Percentiles rank a stretch among this genome's conserved stretches.
Evolutionary conservation across 2,888 invertebrate species (phyloP).

Genomic region (Sarcophaga rosellei): DNA sequence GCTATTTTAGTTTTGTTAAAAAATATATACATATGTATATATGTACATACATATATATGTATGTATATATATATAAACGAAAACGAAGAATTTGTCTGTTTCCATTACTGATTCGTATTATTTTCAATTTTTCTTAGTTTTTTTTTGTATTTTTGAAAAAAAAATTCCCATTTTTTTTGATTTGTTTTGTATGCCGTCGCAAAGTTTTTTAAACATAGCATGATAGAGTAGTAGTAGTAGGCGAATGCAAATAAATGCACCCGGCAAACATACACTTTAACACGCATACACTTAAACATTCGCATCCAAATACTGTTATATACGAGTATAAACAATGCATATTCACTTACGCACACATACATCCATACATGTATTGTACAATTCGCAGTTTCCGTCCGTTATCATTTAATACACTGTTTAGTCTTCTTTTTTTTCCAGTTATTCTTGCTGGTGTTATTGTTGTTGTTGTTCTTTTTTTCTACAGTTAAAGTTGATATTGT

Average conservation of each 20-base stretch:
- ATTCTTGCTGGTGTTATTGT: conserved; percentile 22
- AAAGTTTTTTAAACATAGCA: not conserved
- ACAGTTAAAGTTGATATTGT: conserved; percentile 6
- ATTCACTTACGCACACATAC: not conserved
- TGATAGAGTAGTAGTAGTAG: not conserved
- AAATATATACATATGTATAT: not conserved
- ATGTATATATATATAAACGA: not conserved
- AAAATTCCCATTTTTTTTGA: not conserved
- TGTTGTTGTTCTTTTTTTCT: conserved; percentile 5
- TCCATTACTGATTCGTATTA: conserved; percentile 45
- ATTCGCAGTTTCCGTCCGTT: conserved; percentile 71
- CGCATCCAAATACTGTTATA: not conserved
- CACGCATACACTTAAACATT: conserved; percentile 40
- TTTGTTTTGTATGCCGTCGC: conserved; percentile 21
- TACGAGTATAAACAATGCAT: conserved; percentile 5
- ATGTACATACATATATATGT: not conserved
- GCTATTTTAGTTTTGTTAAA: conserved; percentile 39
- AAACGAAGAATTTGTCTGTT: conserved; percentile 40
- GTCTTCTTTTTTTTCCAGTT: not conserved
- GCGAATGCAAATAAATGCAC: conserved; percentile 1
- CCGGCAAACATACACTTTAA: not conserved
- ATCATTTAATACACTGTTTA: conserved; percentile 74
- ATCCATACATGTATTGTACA: not conserved
- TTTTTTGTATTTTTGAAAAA: not conserved
- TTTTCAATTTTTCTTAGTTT: conserved; percentile 46